Evolutionary conservation across 2,113 vertebrate genomes (phyloP), one percentile per base, ranked within the genome.

Genomic region (Columbina picui): DNA sequence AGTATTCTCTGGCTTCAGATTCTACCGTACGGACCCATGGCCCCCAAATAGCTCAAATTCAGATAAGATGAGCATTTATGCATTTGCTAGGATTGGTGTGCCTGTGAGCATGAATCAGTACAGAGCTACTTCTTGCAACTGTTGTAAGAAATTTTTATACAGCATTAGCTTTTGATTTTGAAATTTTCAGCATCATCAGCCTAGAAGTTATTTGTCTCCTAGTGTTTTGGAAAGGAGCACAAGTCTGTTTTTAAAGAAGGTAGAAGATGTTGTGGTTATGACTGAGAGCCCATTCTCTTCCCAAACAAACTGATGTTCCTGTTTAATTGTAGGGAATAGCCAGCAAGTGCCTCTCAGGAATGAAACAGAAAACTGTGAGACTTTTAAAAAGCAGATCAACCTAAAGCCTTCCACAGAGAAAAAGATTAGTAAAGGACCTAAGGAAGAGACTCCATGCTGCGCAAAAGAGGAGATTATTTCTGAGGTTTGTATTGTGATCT

Each of bases 291-390:
- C 21, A 7, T 92, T 79, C 71, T 87, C 16, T 87, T 92, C 52
- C 80, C 30, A 87, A 57, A n/a, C 70, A 52, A 97, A 86, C 75
- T 73, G 3, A 81, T 84, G 57, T 73, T 94, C 38, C 91, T 93
- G 41, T 81, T 94, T 87, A 80, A 76, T 97, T 97, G 32, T 91
- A 98, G 98, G 98, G 41, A 98, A 85, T 95, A 96, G 83, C 69
- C 98, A 98, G 90, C 97, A 98, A 96, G 96, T 98, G 97, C 96
- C 98, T 97, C 90, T 97, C 92, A 97, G 97, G 97, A 97, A 87
- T 89, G 97, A 98, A 97, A 94, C 49, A 80, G 97, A 98, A 91
- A 97, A 64, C 87, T 97, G 93, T 89, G 98, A 98, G 90, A 93
- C 91, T 84, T 95, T 97, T 74, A 98, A 96, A 96, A 98, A 98